Evolutionary conservation across 2,797 vertebrate genomes (phyloP).

Genomic region (Chaunax sp.): DNA sequence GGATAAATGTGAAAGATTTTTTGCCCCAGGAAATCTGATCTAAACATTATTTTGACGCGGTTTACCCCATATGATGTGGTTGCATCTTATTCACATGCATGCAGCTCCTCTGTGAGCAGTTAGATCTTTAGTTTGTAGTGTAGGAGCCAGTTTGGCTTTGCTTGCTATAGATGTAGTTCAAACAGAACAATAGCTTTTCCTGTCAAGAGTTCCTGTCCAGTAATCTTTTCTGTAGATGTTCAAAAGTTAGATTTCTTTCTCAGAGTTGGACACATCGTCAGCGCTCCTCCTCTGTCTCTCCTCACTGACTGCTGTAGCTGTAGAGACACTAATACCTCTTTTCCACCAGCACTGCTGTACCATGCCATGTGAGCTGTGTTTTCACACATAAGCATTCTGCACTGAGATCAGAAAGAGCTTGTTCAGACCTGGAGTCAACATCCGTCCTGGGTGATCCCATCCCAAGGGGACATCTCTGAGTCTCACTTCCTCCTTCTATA

Average conservation of each 20-base stretch:
- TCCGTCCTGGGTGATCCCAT: too few relatives aligned
- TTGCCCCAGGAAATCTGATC: background rate
- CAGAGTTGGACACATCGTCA: constrained; percentile 15
- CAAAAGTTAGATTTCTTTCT: background rate
- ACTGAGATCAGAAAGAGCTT: too few relatives aligned
- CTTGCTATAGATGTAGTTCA: constrained; percentile 12
- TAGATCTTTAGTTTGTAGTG: background rate
- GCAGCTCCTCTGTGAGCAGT: constrained; percentile 18
- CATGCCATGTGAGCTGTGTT: constrained; percentile 23
- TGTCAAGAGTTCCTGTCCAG: too few relatives aligned
- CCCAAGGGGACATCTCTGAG: too few relatives aligned
- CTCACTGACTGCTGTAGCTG: constrained; percentile 32
- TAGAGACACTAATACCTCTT: constrained; percentile 60
- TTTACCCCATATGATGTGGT: constrained; percentile 58
- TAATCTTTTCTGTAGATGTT: constrained; percentile 17
- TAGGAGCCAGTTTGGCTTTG: background rate
- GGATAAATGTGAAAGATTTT: constrained; percentile 25
- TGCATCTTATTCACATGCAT: constrained; percentile 34
- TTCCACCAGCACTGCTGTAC: constrained; percentile 17
- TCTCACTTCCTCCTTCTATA: too few relatives aligned
- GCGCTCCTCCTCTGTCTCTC: constrained; percentile 36
- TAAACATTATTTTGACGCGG: background rate
- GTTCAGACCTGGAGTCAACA: too few relatives aligned
- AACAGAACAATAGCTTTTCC: background rate
- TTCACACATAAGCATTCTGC: too few relatives aligned